Conservation (phyloP, 2,113 vertebrate genomes). For the Brienomyrus brachyistius region DNA sequence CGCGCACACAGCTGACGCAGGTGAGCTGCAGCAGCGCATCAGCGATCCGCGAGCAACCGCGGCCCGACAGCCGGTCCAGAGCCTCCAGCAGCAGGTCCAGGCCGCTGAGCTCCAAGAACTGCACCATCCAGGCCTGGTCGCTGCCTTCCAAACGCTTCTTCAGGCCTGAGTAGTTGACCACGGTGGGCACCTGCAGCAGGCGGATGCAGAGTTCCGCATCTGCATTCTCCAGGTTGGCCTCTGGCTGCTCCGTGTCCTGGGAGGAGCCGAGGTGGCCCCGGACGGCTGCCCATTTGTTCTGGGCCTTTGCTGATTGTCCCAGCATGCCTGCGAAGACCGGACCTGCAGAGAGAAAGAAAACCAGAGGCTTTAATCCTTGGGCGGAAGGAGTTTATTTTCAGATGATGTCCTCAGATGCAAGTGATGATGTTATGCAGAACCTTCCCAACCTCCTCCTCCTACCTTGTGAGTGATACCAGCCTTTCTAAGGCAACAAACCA, state of each 20-base stretch:
- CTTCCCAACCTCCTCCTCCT: no score
- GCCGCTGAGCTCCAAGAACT: conserved; percentile 89
- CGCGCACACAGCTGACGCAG: conserved; percentile 86
- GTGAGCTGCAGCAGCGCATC: conserved; percentile 94
- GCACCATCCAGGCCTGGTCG: conserved; percentile 85
- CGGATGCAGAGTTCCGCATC: conserved; percentile 93
- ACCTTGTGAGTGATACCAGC: no score
- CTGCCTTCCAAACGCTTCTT: conserved; percentile 86
- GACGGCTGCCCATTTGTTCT: conserved; percentile 82
- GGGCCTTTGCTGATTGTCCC: conserved; percentile 62
- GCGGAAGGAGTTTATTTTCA: no score
- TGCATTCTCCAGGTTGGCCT: conserved; percentile 90
- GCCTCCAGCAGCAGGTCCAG: conserved; percentile 92
- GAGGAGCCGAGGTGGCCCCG: conserved; percentile 76
- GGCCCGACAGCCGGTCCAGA: conserved; percentile 82
- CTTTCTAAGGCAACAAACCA: no score
- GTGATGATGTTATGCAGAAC: no score
- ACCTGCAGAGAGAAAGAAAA: not conserved
- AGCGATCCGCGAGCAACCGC: conserved; percentile 81
- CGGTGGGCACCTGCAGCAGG: conserved; percentile 85
- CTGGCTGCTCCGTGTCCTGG: conserved; percentile 76
- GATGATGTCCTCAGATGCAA: no score
- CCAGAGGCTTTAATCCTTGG: not conserved
- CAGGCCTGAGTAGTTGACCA: conserved; percentile 93
- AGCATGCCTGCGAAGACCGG: conserved; percentile 62